Percentiles rank a stretch among this genome's conserved stretches.
Conservation (phyloP, 2,113 vertebrate genomes). For the Gasterosteus nipponicus region DNA sequence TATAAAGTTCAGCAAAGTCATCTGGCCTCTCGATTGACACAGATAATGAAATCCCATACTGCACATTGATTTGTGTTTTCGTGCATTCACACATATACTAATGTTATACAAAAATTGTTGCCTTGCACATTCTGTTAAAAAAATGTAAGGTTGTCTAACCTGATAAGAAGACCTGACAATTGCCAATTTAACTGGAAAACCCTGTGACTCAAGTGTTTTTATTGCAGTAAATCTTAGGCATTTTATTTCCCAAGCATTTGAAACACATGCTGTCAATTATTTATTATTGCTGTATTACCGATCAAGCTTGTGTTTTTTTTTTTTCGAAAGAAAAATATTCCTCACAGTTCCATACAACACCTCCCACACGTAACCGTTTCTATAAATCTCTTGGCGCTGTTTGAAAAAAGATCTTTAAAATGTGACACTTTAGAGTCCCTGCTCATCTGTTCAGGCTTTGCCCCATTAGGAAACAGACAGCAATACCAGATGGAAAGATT, state of each 20-base stretch:
- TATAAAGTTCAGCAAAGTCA: conserved; percentile 84
- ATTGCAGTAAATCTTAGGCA: not conserved
- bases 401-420: conserved; percentile 8
- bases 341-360: not conserved
- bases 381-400: not conserved
- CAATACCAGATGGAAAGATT: conserved; percentile 61
- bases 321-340: not conserved
- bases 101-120: conserved; percentile 72
- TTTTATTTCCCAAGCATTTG: not conserved
- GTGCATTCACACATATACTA: conserved; percentile 85
- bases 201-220: not conserved
- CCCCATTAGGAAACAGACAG: conserved; percentile 65
- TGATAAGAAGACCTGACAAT: not conserved
- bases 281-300: not conserved
- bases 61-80: conserved; percentile 89
- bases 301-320: not conserved
- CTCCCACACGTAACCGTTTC: not conserved
- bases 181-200: not conserved
- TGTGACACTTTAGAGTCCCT: conserved; percentile 31
- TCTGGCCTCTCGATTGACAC: conserved; percentile 88
- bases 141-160: not conserved
- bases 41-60: conserved; percentile 83
- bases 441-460: conserved; percentile 67
- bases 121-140: conserved; percentile 65
- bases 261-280: not conserved